Conservation (phyloP, 2,113 vertebrate species). For the Eira barbara region DNA sequence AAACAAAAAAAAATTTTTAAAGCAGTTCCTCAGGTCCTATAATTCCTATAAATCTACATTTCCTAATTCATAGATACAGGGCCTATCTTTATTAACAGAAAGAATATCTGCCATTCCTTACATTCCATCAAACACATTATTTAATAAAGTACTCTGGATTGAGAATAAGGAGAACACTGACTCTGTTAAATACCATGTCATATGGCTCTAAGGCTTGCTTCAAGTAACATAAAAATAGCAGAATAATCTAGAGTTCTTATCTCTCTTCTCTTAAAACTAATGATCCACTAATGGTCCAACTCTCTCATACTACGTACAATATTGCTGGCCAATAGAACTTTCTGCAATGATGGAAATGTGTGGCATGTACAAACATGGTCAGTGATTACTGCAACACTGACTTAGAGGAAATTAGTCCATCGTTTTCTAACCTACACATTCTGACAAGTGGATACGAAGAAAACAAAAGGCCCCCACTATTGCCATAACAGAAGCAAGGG, state of each 20-base stretch:
- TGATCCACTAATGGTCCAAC: neutral
- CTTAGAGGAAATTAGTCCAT: neutral
- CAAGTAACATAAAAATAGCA: neutral
- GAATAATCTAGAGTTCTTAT: neutral
- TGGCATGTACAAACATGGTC: neutral
- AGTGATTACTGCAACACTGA: neutral
- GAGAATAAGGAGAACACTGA: neutral
- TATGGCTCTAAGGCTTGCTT: neutral
- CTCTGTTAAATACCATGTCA: neutral
- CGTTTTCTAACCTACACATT: neutral
- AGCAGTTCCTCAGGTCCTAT: neutral
- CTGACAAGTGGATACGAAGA: neutral
- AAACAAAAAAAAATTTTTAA: neutral
- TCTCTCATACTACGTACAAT: neutral
- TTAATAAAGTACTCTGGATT: neutral
- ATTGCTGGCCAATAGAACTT: neutral
- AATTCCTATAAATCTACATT: neutral
- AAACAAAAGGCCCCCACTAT: neutral
- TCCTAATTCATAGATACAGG: neutral
- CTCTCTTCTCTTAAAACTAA: neutral
- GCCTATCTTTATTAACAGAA: neutral
- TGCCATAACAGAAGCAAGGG: neutral
- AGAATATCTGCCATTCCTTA: neutral
- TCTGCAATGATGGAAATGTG: neutral
- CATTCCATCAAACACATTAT: neutral